Conservation (phyloP, 2,113 vertebrate genomes). For the Eira barbara region DNA sequence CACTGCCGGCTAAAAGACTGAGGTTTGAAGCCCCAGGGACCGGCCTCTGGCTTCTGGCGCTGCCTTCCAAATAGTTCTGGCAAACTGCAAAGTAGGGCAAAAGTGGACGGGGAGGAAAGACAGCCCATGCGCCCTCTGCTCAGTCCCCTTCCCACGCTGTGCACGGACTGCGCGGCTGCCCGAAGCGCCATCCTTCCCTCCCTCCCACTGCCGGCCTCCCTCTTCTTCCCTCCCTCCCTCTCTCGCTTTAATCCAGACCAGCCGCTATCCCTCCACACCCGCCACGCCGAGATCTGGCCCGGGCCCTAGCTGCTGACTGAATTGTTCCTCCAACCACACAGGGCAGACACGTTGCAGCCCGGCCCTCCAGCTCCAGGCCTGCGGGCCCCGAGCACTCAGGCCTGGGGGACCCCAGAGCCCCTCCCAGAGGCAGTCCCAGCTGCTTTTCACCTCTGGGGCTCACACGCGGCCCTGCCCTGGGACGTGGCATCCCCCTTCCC, state of each 20-base stretch:
- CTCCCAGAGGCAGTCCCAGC: background rate
- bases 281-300: constrained; percentile 72
- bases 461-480: background rate
- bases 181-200: background rate
- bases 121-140: background rate
- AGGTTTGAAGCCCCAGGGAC: background rate
- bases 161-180: background rate
- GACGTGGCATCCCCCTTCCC: background rate
- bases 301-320: constrained; percentile 70
- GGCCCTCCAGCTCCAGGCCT: background rate
- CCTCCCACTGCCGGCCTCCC: background rate
- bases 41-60: constrained; percentile 7
- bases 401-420: background rate
- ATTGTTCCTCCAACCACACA: constrained; percentile 70
- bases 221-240: background rate
- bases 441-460: constrained; percentile 14
- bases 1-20: background rate
- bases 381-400: constrained; percentile 8
- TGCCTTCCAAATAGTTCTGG: constrained; percentile 28
- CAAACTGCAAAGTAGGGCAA: constrained; percentile 29
- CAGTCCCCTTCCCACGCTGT: background rate
- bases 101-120: background rate
- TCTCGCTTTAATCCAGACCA: constrained; percentile 73
- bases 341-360: constrained; percentile 70
- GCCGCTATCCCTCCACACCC: constrained; percentile 60